Evolutionary conservation across 2,888 invertebrate genomes (phyloP), one percentile per base, ranked within the genome.

Genomic region (Eupithecia dodoneata): DNA sequence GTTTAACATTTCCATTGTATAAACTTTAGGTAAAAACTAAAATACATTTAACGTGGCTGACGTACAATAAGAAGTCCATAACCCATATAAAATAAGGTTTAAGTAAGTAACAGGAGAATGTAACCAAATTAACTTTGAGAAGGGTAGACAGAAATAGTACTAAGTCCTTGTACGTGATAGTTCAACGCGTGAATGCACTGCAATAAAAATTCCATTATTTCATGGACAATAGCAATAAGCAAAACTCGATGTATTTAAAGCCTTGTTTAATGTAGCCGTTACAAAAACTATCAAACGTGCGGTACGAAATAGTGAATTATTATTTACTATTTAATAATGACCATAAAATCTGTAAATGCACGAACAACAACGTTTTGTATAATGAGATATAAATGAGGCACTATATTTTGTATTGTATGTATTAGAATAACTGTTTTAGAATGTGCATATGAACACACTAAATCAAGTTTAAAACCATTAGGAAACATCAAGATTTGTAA

Each of bases 81-180:
- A 76, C 79, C 79, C 75, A 72, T 77, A 69, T n/a, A 77, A 73
- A 63, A 76, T 73, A 76, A 75, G 76, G 79, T 69, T 72, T 72
- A 77, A 63, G 70, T 76, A 52, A 30, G 47, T 45, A n/a, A 66
- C 67, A 52, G 72, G 52, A 10, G 10, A 70, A 66, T 70, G 71
- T 7, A 5, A 44, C 30, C 69, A 71, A 73, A 76, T 76, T 79
- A 52, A 67, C 75, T 72, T 49, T 63, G 72, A 47, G 59, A 55
- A 52, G 18, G 49, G 12, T 47, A 49, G 73, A 59, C 71, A 65
- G 30, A 59, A 13, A 59, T 18, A 59, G 52, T 15, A 47, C 45
- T 12, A 3, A 45, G 9, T 2, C 10, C 15, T 63, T n/a, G n/a
- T 30, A 63, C 30, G 30, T 30, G 30, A 2, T 30, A 30, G 63